Evolutionary conservation across 2,113 vertebrate genomes (phyloP), one percentile per base, ranked within the genome.

Genomic region (Vulpes lagopus): DNA sequence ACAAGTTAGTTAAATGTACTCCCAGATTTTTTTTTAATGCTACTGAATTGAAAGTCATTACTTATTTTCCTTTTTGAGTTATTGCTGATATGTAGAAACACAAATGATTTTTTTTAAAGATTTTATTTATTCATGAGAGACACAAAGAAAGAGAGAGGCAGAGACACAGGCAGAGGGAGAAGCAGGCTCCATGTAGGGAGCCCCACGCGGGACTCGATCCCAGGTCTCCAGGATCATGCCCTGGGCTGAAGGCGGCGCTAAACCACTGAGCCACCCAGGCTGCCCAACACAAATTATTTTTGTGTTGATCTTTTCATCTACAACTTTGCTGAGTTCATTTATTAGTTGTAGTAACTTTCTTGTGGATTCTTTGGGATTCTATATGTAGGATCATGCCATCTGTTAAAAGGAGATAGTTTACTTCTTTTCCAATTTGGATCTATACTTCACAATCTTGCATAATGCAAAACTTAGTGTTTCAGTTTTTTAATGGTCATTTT

Each of bases 401-500:
- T 89, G 19, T 65, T 65, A 14, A 96, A 73, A 30, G 65, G 67
- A 90, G 10, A 84, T 71, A 32, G 49, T 95, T 95, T 73, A 65
- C 35, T 87, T 86, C 35, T 88, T 95, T 93, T 88, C 55, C 23
- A 59, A 11, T 92, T 82, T 91, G 81, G 17, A 65, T 87, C 55
- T 94, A 49, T 91, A 64, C 43, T 82, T 96, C 17, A 94, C 12
- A 69, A 6, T 93, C 35, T 74, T 93, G 17, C 8, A 62, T 93
- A 71, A 94, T 27, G 1, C 86, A 94, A 95, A 92, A 90, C 55
- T 88, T 84, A 73, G 3, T 84, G 30, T 90, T 97, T 95, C 22
- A 51, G 30, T 80, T 91, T 76, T 95, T 95, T 95, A 76, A 53
- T 93, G 43, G 23, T 94, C 14, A 86, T 91, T 92, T 95, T 79